Conservation (phyloP, 2,797 vertebrate species). For the Eulemur albifrons region DNA sequence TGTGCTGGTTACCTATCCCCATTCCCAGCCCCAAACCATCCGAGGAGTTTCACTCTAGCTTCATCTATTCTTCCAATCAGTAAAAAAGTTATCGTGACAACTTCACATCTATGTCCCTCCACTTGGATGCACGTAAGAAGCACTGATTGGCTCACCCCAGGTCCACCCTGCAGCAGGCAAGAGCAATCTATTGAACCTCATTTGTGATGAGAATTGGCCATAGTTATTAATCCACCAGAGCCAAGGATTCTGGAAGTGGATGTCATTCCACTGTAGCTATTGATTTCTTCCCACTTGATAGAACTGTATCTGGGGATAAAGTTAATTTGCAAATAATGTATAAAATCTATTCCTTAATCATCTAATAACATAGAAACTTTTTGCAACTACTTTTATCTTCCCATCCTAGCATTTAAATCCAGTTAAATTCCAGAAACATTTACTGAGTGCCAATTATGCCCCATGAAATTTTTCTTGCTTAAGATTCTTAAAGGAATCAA, state of each 20-base stretch:
- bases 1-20: neutral
- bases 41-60: slow-evolving; percentile 3
- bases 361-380: neutral
- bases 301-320: neutral
- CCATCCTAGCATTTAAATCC: neutral
- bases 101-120: neutral
- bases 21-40: neutral
- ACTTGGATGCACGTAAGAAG: slow-evolving; percentile 24
- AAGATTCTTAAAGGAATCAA: slow-evolving; percentile 36
- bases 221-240: neutral
- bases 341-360: slow-evolving; percentile 30
- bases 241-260: neutral
- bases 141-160: neutral
- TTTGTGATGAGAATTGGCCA: neutral
- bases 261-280: neutral
- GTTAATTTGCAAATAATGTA: slow-evolving; percentile 38
- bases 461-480: neutral
- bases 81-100: slow-evolving; percentile 55
- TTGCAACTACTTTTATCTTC: neutral
- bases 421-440: neutral
- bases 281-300: neutral
- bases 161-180: neutral
- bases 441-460: neutral
- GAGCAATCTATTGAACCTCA: neutral
- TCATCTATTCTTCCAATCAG: slow-evolving; percentile 12